These are phyloP conservation scores for Helicoverpa zea DNA, from an alignment of 1,140 invertebrate species.

Conservation along the genomic window DNA sequence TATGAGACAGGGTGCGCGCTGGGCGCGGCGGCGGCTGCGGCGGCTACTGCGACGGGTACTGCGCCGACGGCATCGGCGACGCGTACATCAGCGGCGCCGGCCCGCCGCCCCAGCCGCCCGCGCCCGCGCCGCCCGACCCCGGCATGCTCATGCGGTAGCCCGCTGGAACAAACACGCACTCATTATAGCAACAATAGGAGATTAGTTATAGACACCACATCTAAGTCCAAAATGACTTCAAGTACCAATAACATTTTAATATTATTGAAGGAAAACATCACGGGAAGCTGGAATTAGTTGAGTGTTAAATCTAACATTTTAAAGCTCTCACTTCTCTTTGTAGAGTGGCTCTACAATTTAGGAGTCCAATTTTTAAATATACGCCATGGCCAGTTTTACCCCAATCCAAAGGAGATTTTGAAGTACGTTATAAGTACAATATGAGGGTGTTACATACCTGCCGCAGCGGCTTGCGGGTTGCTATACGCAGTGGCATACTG, in stretches of 20 bases:
- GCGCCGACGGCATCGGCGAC: slow-evolving; percentile 79
- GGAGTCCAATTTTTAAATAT: too few species aligned
- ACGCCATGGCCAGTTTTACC: too few species aligned
- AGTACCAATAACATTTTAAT: too few species aligned
- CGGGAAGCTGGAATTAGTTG: too few species aligned
- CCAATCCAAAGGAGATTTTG: neutral
- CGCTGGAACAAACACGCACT: slow-evolving; percentile 62
- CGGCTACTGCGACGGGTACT: slow-evolving; percentile 82
- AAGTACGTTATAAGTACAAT: neutral
- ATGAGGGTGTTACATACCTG: slow-evolving; percentile 64
- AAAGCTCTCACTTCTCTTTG: too few species aligned
- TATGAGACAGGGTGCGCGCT: slow-evolving; percentile 4
- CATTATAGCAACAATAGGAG: neutral
- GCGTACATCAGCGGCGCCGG: slow-evolving; percentile 80
- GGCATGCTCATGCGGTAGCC: slow-evolving; percentile 83
- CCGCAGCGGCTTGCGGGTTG: slow-evolving; percentile 80
- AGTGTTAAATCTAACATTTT: too few species aligned
- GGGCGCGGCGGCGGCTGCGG: slow-evolving; percentile 40
- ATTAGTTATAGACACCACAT: too few species aligned
- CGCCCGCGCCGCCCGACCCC: slow-evolving; percentile 64
- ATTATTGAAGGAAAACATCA: too few species aligned
- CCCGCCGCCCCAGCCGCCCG: slow-evolving; percentile 68
- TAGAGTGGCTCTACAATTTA: too few species aligned
- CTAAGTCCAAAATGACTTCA: too few species aligned
- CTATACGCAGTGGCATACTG: slow-evolving; percentile 80